Conservation (phyloP, 2,797 vertebrate species). For the Sparidentex hasta region DNA sequence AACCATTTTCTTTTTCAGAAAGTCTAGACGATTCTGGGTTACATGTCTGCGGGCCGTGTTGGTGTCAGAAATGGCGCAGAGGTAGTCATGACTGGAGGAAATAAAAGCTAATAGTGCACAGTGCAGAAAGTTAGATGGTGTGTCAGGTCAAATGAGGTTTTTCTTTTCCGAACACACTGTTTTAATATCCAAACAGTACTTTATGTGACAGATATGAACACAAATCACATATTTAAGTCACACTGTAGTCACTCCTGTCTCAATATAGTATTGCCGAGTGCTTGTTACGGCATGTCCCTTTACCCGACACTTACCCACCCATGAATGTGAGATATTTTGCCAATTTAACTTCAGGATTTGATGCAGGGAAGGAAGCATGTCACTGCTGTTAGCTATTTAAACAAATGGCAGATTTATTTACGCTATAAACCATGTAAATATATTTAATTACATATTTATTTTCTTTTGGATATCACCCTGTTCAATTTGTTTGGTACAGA, state of each 20-base stretch:
- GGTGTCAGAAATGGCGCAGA: conserved; percentile 2
- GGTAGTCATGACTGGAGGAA: conserved; percentile 9
- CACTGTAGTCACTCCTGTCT: conserved; percentile 31
- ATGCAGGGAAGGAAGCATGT: conserved; percentile 59
- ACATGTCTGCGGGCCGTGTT: conserved; percentile 15
- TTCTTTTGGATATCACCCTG: conserved; percentile 47
- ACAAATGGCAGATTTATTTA: conserved; percentile 44
- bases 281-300: conserved; percentile 52
- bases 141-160: conserved; percentile 6
- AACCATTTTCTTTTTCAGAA: neutral
- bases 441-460: conserved; percentile 60
- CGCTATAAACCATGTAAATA: conserved; percentile 64
- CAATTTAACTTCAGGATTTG: conserved; percentile 43
- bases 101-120: neutral
- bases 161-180: neutral
- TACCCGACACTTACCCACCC: conserved; percentile 52
- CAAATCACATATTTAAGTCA: conserved; percentile 22
- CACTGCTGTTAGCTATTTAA: conserved; percentile 40
- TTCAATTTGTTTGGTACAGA: conserved; percentile 21
- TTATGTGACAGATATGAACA: neutral
- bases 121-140: conserved; percentile 17
- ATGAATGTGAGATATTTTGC: conserved; percentile 71
- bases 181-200: conserved; percentile 9
- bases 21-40: conserved; percentile 11
- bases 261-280: conserved; percentile 37